phyloP scores from a whole-genome alignment of 2,113 vertebrate species.

The Leptodactylus fuscus region DNA sequence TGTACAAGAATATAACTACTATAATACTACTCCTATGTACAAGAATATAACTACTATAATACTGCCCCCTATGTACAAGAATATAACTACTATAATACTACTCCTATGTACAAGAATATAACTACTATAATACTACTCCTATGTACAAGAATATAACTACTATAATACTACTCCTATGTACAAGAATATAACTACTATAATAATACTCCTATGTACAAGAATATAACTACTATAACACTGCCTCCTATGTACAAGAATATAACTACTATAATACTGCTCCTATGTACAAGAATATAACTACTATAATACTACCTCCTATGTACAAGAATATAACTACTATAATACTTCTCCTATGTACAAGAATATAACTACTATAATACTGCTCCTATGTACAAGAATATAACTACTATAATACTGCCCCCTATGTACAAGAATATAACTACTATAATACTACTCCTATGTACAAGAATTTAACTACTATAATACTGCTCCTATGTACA shows the following conservation, averaged over 20 bases:
- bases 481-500: constrained; percentile 5
- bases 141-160: background rate
- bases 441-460: constrained; percentile 3
- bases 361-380: constrained; percentile 20
- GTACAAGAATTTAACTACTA: constrained; percentile 8
- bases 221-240: constrained; percentile 7
- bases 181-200: constrained; percentile 5
- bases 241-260: background rate
- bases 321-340: constrained; percentile 19
- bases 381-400: background rate
- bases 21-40: background rate
- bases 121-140: constrained; percentile 6
- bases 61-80: too few species aligned
- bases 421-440: constrained; percentile 6
- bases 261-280: background rate
- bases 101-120: background rate
- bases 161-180: constrained; percentile 12
- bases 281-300: constrained; percentile 12
- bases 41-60: too few species aligned
- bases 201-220: background rate
- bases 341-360: constrained; percentile 11
- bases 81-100: constrained; percentile 13
- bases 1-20: too few species aligned
- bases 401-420: background rate
- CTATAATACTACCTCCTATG: background rate